Conservation (phyloP, 1,140 invertebrate genomes). For the Brachionus plicatilis region DNA sequence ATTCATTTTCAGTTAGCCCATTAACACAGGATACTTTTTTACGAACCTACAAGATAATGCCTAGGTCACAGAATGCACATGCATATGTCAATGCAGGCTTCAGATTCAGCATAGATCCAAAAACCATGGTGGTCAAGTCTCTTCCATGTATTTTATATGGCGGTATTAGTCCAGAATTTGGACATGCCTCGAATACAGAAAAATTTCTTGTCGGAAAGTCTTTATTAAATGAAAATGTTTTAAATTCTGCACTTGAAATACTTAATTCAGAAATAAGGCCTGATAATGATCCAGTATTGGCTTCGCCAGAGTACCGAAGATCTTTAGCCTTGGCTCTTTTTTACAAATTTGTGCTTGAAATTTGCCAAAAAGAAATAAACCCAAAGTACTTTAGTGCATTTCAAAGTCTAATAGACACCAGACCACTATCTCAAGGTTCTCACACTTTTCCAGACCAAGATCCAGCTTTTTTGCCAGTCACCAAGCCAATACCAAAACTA, state of each 20-base stretch:
- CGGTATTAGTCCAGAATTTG: slow-evolving; percentile 50
- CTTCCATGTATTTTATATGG: slow-evolving; percentile 50
- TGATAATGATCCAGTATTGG: slow-evolving; percentile 60
- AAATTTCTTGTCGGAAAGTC: slow-evolving; percentile 61
- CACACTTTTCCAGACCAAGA: slow-evolving; percentile 67
- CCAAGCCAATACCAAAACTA: slow-evolving; percentile 69
- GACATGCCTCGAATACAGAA: slow-evolving; percentile 66
- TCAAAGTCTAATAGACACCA: slow-evolving; percentile 43
- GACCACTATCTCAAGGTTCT: slow-evolving; percentile 65
- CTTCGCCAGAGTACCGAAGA: slow-evolving; percentile 62
- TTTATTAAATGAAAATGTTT: slow-evolving; percentile 58
- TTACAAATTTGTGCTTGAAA: slow-evolving; percentile 60
- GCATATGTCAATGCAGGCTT: slow-evolving; percentile 43
- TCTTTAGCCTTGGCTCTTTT: slow-evolving; percentile 65
- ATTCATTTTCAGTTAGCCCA: slow-evolving; percentile 60
- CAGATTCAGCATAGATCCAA: slow-evolving; percentile 45
- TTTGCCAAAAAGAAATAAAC: background rate
- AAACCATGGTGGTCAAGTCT: slow-evolving; percentile 46
- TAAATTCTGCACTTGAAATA: slow-evolving; percentile 61
- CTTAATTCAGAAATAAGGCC: slow-evolving; percentile 64
- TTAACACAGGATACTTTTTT: slow-evolving; percentile 43
- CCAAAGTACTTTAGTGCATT: slow-evolving; percentile 43
- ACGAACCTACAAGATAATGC: slow-evolving; percentile 59
- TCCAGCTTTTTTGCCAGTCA: slow-evolving; percentile 70
- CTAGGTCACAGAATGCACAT: slow-evolving; percentile 42